Percentiles rank a stretch among this genome's conserved stretches.
These are phyloP conservation scores for Zenarchopterus dispar DNA, from an alignment of 2,797 vertebrate species.

Conservation along the genomic window DNA sequence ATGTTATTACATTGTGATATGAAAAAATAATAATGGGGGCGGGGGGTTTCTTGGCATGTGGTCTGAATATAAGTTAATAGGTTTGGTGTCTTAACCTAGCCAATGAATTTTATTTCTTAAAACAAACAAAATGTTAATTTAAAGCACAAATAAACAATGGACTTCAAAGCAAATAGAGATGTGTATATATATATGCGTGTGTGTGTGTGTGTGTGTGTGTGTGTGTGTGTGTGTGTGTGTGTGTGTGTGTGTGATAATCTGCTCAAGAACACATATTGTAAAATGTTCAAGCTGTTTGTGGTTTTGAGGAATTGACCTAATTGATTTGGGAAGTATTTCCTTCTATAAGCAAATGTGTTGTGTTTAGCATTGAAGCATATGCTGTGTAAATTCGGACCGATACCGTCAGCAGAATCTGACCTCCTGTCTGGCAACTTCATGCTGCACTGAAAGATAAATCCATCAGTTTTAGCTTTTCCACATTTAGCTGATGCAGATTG, in stretches of 20 bases:
- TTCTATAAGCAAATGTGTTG: conserved; percentile 20
- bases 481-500: conserved; percentile 67
- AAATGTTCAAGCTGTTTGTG: conserved; percentile 13
- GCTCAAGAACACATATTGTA: neutral
- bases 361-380: conserved; percentile 34
- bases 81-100: neutral
- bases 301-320: conserved; percentile 23
- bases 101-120: neutral
- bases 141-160: neutral
- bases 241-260: neutral
- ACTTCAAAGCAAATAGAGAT: no score
- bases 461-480: conserved; percentile 62
- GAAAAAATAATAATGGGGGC: no score
- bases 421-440: conserved; percentile 22
- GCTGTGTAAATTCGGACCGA: conserved; percentile 22
- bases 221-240: neutral
- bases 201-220: no score
- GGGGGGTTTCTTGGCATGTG: no score
- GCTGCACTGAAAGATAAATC: conserved; percentile 53
- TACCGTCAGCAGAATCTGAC: conserved; percentile 51
- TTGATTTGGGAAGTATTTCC: conserved; percentile 24
- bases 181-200: no score
- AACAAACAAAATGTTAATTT: neutral
- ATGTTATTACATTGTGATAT: no score
- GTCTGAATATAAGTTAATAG: neutral